Evolutionary conservation across 35 echinoderm and acorn worm species (phyloP), one percentile per base, ranked within the genome.

Genomic region (Diadema setosum): DNA sequence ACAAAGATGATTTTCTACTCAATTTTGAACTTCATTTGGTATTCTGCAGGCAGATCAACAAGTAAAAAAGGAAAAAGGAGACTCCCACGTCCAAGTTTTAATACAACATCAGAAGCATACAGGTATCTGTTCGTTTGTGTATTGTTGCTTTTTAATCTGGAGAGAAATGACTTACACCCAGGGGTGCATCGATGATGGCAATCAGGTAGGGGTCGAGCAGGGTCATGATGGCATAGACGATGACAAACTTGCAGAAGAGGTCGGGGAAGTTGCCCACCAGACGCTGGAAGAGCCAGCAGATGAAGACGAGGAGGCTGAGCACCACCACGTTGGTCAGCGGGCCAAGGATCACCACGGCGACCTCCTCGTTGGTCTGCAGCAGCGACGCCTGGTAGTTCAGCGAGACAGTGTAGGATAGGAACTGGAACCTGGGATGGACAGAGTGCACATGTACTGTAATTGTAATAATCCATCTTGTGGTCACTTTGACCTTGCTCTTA

Each of bases 331-430:
- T 98, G 74, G 92, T 94, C 60, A 90, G 64, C 2, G 96, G 96
- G 30, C 96, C 96, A 6, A 98, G 89, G 65, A 98, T 81, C 11
- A 98, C 91, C 26, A 98, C 96, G n/a, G 89, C 92, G 29, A 98
- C 92, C 85, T 94, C 89, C 80, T 98, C 96, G 3, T 67, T 73
- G 21, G 96, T 98, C 85, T 98, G 89, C 21, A 98, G 92, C 21
- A 98, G 92, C 37, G 92, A 94, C 20, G 89, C 84, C 82, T 98
- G 96, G 74, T 98, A 98, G 92, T 98, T 98, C 52, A 98, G 92
- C 23, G 83, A 89, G 23, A 98, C 92, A 0, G 87, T 98, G 86
- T 98, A 98, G 56, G 96, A 89, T n/a, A 91, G 70, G 76, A 94
- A 94, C 24, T 98, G 75, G 87, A 98, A 98, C 69, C 96, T 98